Evolutionary conservation across 2,113 vertebrate genomes (phyloP), one percentile per base, ranked within the genome.

Genomic region (Naja naja): DNA sequence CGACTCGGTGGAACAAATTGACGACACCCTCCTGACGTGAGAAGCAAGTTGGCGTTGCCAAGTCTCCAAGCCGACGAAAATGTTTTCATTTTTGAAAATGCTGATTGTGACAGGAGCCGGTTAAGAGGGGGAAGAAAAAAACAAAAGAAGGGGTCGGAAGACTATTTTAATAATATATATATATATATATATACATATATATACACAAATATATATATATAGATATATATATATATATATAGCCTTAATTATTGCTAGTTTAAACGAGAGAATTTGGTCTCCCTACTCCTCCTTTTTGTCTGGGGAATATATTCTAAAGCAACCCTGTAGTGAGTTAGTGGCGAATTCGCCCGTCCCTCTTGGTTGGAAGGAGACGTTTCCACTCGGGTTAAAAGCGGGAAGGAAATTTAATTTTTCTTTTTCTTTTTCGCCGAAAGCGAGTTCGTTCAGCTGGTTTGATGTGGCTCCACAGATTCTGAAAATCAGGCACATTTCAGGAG

Each of bases 11-110:
- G 99, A 99, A 97, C 99, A 99, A 95, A 98, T 99, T 0, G 99
- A 99, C 0, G 99, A 99, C 97, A 99, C 99, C 74, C 99, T 99
- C 94, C 97, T 99, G 94, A 99, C 99, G 95, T 99, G 98, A 99
- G 96, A 92, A 90, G 60, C 91, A 64, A 86, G 91, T 85, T 55
- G 93, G 96, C 95, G 89, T 94, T 94, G 94, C 92, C 64, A 95
- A 93, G 56, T 58, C 2, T 97, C 97, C 45, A 60, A 96, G 96
- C 96, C 95, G 88, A 91, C 92, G 93, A 91, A 96, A 97, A 94
- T 97, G 97, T 98, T 98, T 98, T 98, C 97, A 97, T 98, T 98
- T 98, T 98, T 97, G 97, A 98, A 98, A 98, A 98, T 97, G 94
- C 91, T 97, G 96, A 97, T 97, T 97, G 95, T 92, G 89, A 97